Evolutionary conservation across 2,888 invertebrate species (phyloP).

Genomic region (Linnaemya tessellans): DNA sequence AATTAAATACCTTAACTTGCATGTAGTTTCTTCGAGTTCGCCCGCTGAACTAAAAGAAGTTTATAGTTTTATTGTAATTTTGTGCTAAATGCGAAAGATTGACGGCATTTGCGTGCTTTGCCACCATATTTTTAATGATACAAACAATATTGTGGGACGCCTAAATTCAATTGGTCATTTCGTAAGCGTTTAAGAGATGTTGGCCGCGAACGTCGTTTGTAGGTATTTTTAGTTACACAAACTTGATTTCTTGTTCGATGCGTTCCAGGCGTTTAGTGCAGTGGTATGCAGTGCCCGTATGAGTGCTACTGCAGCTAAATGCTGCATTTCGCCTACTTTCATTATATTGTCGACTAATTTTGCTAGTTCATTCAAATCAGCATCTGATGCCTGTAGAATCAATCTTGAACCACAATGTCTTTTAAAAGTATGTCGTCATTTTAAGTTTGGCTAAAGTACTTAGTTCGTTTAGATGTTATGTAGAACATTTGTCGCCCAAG

Average conservation of each 20-base stretch:
- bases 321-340: neutral
- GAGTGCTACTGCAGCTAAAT: conserved; percentile 46
- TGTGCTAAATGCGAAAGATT: neutral
- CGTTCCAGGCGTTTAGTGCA: neutral
- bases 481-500: neutral
- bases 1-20: too few relatives aligned
- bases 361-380: conserved; percentile 3
- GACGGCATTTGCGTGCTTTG: neutral
- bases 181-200: neutral
- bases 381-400: conserved; percentile 25
- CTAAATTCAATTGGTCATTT: conserved; percentile 65
- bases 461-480: neutral
- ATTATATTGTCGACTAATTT: neutral
- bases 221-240: neutral
- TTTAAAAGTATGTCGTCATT: neutral
- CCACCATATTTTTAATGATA: neutral
- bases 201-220: neutral
- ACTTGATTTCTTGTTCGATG: conserved; percentile 7
- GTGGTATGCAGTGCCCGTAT: neutral
- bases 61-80: neutral
- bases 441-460: conserved; percentile 1
- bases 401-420: conserved; percentile 5
- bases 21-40: neutral
- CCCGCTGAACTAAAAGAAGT: neutral
- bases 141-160: neutral